These are phyloP conservation scores for Caretta caretta DNA, from an alignment of 2,113 vertebrate species.

Conservation along the genomic window DNA sequence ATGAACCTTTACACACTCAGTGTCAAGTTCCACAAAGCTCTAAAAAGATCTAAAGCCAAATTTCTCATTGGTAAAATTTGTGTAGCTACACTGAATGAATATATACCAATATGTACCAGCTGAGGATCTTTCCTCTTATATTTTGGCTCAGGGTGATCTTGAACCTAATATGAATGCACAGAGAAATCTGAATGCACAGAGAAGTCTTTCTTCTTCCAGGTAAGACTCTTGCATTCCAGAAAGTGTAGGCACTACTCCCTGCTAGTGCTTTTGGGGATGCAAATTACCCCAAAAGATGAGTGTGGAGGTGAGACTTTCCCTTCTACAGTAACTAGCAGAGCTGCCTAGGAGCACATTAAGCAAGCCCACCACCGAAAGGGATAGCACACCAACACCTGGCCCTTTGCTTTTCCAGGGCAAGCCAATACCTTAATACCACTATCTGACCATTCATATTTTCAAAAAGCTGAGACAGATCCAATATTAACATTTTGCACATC, in stretches of 20 bases:
- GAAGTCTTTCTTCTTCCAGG: neutral
- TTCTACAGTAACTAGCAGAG: neutral
- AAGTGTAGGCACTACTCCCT: neutral
- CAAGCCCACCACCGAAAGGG: too few relatives aligned
- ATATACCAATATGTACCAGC: neutral
- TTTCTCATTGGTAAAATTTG: neutral
- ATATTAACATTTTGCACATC: neutral
- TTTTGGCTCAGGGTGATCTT: neutral
- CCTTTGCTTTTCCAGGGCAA: rapidly evolving
- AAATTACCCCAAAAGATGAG: neutral
- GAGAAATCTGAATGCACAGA: neutral
- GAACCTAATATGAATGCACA: neutral
- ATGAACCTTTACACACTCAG: neutral
- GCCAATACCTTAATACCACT: neutral
- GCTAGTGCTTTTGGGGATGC: neutral
- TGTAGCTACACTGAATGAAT: neutral
- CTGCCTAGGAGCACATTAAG: neutral
- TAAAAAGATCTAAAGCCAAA: neutral
- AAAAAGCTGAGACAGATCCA: neutral
- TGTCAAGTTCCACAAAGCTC: neutral
- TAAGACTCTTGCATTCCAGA: neutral
- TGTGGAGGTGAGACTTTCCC: neutral
- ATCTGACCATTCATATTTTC: neutral
- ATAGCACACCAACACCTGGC: too few relatives aligned
- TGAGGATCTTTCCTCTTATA: neutral